Conservation (phyloP, 2,888 invertebrate genomes). For the Troides helena region DNA sequence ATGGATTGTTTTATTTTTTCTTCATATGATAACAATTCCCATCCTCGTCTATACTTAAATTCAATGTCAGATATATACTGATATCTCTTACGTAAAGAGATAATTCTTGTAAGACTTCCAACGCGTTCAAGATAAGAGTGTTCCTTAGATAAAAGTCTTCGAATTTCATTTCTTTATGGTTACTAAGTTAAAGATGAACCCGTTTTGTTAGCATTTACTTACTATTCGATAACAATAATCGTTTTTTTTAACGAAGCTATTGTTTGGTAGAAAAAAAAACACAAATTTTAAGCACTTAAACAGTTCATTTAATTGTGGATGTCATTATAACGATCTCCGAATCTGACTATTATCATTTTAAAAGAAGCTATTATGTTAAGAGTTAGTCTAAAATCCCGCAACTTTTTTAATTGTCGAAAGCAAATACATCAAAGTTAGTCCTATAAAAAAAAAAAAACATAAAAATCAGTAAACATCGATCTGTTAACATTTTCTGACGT, state of each 20-base stretch:
- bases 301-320: too few species aligned
- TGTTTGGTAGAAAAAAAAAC: background rate
- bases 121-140: constrained; percentile 28
- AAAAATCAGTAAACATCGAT: too few species aligned
- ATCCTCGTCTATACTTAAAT: constrained; percentile 5
- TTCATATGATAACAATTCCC: background rate
- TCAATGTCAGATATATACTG: constrained; percentile 33
- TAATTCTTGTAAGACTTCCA: constrained; percentile 34
- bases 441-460: too few species aligned
- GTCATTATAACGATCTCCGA: too few species aligned
- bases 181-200: background rate
- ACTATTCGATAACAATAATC: background rate
- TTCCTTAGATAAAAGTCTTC: constrained; percentile 17
- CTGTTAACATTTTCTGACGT: too few species aligned
- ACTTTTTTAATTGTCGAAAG: too few species aligned
- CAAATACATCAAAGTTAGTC: too few species aligned
- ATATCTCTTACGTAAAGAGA: constrained; percentile 36
- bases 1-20: background rate
- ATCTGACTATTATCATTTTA: too few species aligned
- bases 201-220: background rate
- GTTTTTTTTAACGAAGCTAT: background rate
- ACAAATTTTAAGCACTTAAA: background rate
- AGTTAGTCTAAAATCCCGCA: too few species aligned
- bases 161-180: constrained; percentile 22
- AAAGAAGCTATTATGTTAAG: too few species aligned